Base-by-base conservation (phyloP, 2,113 vertebrate species). In the Mesembrinibis cayennensis region DNA sequence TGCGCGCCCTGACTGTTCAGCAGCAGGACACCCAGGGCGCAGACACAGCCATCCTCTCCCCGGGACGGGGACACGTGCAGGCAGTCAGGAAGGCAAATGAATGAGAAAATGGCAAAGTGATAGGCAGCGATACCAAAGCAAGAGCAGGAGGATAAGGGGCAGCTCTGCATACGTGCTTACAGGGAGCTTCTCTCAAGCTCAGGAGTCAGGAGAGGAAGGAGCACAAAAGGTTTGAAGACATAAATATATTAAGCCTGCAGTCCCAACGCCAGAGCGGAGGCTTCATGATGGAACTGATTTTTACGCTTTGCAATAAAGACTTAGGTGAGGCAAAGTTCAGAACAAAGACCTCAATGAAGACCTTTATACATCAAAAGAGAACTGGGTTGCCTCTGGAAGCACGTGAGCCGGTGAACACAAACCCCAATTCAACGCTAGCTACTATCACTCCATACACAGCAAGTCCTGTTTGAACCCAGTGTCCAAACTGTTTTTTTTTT, bases 81-180 rank as follows among this genome's bases (percentile, higher is more conserved):
- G 45, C 6, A 1, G n/a, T 13, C 67, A 58, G 30, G 34, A 67
- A 67, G 45, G 45, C 13, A 78, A 73, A 73, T 0, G 4, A 77
- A 18, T 1, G 18, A 30, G 58, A 73, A 69, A 65, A 45, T 36
- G 3, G 0, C 16, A 34, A 8, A 1, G 7, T 2, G 5, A 59
- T 2, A 38, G 38, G 1, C 55, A 12, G 45, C 8, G 1, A 30
- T 9, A 23, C 2, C 17, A 32, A 83, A 80, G 23, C 16, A 10
- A 66, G 23, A 66, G 53, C 8, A 63, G 55, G 25, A n/a, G 25
- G 44, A 7, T 5, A 62, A 58, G 61, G 23, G 20, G 50, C 14
- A 70, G 27, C 19, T 61, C 17, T 32, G 38, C 30, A 6, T 8
- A 1, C 0, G 2, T 30, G 27, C 42, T 77, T 34, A 56, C 20